Conservation (phyloP, 2,797 vertebrate genomes). For the Eulemur rubriventer region DNA sequence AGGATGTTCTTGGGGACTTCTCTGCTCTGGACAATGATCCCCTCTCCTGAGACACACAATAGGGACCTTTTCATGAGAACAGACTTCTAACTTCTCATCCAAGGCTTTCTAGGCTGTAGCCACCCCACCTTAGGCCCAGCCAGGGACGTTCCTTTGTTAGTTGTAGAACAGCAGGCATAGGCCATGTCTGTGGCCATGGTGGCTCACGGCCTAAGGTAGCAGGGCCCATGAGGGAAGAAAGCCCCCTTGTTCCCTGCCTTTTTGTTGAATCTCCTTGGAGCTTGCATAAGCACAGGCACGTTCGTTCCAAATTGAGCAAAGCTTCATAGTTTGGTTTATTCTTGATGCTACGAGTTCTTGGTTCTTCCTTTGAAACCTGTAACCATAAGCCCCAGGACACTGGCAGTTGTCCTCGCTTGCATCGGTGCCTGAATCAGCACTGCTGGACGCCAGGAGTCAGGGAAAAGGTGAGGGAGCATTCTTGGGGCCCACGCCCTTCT, state of each 20-base stretch:
- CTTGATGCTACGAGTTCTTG: background rate
- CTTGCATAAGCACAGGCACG: background rate
- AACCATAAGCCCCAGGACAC: background rate
- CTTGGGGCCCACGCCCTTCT: background rate
- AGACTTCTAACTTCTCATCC: background rate
- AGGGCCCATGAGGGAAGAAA: background rate
- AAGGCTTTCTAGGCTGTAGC: background rate
- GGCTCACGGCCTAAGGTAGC: fast-evolving
- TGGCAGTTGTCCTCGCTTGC: background rate
- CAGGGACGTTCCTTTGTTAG: background rate
- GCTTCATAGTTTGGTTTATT: background rate
- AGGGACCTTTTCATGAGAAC: background rate
- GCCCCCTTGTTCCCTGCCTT: background rate
- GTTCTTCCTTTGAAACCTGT: background rate
- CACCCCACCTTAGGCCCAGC: background rate
- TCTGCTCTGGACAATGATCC: background rate
- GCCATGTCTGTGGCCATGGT: background rate
- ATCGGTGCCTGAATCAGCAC: background rate
- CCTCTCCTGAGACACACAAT: background rate
- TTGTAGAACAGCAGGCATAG: background rate
- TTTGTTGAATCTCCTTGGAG: background rate
- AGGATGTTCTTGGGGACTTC: background rate
- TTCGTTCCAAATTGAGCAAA: background rate
- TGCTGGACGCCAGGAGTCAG: background rate
- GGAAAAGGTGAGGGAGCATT: background rate